Percentiles rank a stretch among this genome's conserved stretches.
Conservation (phyloP, 2,113 vertebrate species). For the Aplodontia rufa region DNA sequence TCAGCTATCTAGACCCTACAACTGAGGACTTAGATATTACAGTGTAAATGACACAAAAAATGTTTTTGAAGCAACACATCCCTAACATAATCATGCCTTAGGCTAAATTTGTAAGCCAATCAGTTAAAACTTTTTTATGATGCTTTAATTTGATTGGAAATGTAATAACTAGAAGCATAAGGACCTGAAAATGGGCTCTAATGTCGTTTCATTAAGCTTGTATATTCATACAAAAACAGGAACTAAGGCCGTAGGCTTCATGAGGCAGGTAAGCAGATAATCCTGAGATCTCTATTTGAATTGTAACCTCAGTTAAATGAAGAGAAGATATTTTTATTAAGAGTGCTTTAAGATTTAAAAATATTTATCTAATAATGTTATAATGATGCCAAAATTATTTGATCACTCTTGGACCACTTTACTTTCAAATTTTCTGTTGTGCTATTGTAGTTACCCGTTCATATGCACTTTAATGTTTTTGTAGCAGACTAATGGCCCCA, state of each 20-base stretch:
- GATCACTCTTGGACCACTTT: background rate
- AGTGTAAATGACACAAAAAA: background rate
- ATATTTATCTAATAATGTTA: constrained; percentile 33
- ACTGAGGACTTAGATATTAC: background rate
- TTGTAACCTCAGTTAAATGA: background rate
- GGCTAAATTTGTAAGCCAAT: background rate
- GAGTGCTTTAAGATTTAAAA: constrained; percentile 24
- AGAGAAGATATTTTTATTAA: background rate
- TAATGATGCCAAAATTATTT: background rate
- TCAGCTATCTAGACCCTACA: background rate
- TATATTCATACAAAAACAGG: background rate
- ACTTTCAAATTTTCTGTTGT: background rate
- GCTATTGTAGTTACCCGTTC: background rate
- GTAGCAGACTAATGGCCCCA: background rate
- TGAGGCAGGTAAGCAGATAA: background rate
- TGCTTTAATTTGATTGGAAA: constrained; percentile 56
- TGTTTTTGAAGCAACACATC: constrained; percentile 30
- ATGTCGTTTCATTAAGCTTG: constrained; percentile 21
- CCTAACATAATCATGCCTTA: constrained; percentile 17
- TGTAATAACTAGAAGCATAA: background rate
- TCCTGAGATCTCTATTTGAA: background rate
- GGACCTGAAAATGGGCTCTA: background rate
- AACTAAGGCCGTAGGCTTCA: background rate
- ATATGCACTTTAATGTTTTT: background rate
- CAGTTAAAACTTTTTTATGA: constrained; percentile 12